Evolutionary conservation across 2,113 vertebrate species (phyloP), one percentile per base, ranked within the genome.

Genomic region (Nothobranchius furzeri): DNA sequence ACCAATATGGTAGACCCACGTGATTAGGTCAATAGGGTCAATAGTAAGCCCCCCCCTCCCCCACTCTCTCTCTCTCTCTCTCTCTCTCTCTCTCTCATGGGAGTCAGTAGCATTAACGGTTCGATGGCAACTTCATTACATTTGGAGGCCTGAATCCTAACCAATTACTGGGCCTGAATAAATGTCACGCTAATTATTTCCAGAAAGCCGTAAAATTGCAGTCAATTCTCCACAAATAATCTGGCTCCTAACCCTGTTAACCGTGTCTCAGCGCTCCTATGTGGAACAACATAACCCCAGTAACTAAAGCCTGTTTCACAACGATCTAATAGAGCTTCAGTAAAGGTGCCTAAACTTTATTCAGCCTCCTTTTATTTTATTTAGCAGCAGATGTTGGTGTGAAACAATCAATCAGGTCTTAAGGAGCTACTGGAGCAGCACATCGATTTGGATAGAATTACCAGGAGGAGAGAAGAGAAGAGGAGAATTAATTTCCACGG

Each of bases 81-180:
- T 20, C 20, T 20, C 20, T 20, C 20, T 20, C 20, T 20, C 20
- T 20, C 70, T 70, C 57, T 76, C 78, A 75, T 58, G 75, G 73
- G n/a, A 79, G 55, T 46, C 40, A 3, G 64, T 43, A 25, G 60
- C 63, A 75, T 77, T 83, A 86, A 83, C 20, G 84, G 84, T 76
- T 88, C 82, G 83, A 85, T 85, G 82, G 86, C 82, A 81, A 76
- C 82, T 86, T 81, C 81, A 86, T 88, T 85, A 83, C 68, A 59
- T 77, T 82, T 81, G 76, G 85, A 72, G 75, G 79, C 75, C 66
- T 43, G 63, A 79, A 64, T 76, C 75, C 76, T 79, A 69, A 83
- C 79, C 82, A 85, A 86, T 88, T 86, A 88, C 54, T 70, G 80
- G 80, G 66, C 79, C 64, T 60, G 78, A 81, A 85, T 86, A 88